Base-by-base conservation (phyloP, 2,113 vertebrate species). In the Datnioides undecimradiatus region DNA sequence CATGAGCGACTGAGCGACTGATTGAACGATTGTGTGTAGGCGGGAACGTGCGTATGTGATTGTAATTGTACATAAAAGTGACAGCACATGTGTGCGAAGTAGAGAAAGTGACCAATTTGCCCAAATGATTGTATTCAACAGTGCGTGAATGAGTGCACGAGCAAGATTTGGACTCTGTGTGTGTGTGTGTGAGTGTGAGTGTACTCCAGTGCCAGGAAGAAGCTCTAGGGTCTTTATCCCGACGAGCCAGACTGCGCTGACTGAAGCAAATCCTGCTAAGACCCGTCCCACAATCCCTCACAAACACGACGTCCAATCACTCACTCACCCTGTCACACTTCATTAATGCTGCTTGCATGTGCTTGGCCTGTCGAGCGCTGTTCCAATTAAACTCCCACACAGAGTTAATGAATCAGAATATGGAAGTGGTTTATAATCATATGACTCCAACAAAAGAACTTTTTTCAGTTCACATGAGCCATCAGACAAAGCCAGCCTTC, bases 221-320 rank as follows among this genome's bases (percentile, higher is more conserved):
- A 69, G 85, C 67, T 84, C 51, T 54, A 27, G 41, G 52, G 45
- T 74, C 63, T 89, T 91, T 82, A 92, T 88, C 80, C 88, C 9
- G 1, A 62, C 9, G 36, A 91, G 82, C 87, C 7, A 1, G 70
- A 83, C 83, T 64, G 14, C 1, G 55, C 86, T 88, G 86, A 90
- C 82, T 13, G 62, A 63, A 76, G 75, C 87, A 90, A 93, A 94
- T 94, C 90, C 89, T 68, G 71, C 90, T 93, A 92, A 87, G 76
- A 84, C 72, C 62, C 45, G 31, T 88, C 68, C 29, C n/a, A 25
- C 82, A 74, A 76, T 76, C 71, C 68, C 68, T 71, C 25, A 64
- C 72, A 43, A 10, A 70, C 76, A 70, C 23, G 70, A 66, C 52
- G 40, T 9, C 25, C 63, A 46, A 49, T 51, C 71, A 63, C 40